Evolutionary conservation across 92 coral and sea anemone species (phyloP), one percentile per base, ranked within the genome.

Genomic region (Zoanthus gigantus): DNA sequence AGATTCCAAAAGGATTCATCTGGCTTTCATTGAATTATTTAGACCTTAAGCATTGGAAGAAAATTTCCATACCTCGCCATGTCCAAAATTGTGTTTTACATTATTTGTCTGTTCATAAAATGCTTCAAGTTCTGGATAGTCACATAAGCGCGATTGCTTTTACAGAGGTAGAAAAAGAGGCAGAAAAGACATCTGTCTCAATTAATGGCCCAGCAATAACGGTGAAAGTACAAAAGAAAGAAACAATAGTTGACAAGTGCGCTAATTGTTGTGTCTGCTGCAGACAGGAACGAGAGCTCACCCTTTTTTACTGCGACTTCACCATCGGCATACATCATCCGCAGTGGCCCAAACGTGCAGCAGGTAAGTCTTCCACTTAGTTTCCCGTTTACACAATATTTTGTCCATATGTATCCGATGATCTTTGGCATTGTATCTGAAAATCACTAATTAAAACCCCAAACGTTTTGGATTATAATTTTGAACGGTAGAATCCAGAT

Each of bases 181-280:
- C 72, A n/a, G 30, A 5, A 18, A 4, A 6, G 1, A 30, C 82
- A 56, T 30, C 88, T 52, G 88, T 73, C 12, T 9, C 30, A 52
- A 34, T 74, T 16, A 84, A 84, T 45, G 88, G 88, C 28, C 88
- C 88, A 45, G 88, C 88, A 23, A 71, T 84, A 2, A 84, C 88
- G 15, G 79, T 84, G 16, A 84, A 31, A 50, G 82, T 84, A 50
- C 34, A 10, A 18, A 46, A 74, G 18, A 6, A 47, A 47, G 14
- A 73, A 4, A 73, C 52, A 57, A 6, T 12, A n/a, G 1, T 1
- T 5, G 42, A 37, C 2, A 37, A 37, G 42, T 37, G 42, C 4
- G 42, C 4, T 37, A 4, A 37, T 37, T 37, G 42, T 37, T 37
- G 42, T 37, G 4, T 37, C 30, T 4, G 58, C 3, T 80, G 65